A percentile compares a stretch with the other conserved stretches of the same genome.
phyloP scores from a whole-genome alignment of 1,140 invertebrate genomes.

The Reticulitermes speratus region DNA sequence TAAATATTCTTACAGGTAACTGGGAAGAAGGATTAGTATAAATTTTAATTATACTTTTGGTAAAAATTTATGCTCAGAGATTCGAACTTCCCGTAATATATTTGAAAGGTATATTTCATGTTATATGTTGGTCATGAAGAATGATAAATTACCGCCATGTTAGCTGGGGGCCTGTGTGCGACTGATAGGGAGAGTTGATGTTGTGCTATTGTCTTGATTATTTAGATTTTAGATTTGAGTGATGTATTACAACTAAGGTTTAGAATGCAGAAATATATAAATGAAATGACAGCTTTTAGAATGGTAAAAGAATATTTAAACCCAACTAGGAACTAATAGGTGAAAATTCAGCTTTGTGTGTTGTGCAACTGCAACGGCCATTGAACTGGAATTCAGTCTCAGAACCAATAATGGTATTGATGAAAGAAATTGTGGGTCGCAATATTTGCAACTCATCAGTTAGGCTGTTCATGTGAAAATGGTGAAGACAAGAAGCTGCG shows the following conservation, averaged over 20 bases:
- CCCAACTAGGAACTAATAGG: no score
- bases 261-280: background rate
- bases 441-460: conserved; percentile 20
- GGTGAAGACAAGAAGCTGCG: conserved; percentile 34
- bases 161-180: background rate
- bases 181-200: background rate
- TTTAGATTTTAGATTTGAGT: background rate
- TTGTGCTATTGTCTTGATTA: background rate
- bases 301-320: background rate
- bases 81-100: background rate
- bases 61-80: background rate
- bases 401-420: conserved; percentile 29
- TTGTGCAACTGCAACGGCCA: conserved; percentile 25
- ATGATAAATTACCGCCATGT: conserved; percentile 25
- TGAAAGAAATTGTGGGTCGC: conserved; percentile 20
- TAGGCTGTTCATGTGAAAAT: conserved; percentile 30
- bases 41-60: background rate
- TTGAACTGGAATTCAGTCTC: conserved; percentile 23
- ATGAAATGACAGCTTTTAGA: background rate
- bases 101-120: background rate
- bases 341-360: background rate
- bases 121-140: background rate
- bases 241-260: background rate
- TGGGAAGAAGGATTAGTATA: background rate
- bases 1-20: background rate